Evolutionary conservation across 2,888 invertebrate genomes (phyloP).

Genomic region (Tenthredo livida): DNA sequence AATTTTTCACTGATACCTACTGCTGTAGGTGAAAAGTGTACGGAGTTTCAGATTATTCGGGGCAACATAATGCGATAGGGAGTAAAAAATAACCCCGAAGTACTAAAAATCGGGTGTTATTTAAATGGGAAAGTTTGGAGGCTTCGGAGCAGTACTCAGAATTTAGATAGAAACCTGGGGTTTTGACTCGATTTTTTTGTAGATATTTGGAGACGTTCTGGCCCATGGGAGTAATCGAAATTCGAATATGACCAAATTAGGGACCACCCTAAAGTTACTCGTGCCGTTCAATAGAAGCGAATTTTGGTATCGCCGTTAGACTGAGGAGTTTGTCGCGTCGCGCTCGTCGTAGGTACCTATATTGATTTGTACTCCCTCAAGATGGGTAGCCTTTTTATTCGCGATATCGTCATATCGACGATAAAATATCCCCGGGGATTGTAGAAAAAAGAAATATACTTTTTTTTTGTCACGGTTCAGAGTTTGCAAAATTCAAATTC

Average conservation of each 20-base stretch:
- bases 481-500: neutral
- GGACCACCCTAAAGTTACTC: neutral
- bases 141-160: too few species aligned
- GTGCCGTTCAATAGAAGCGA: constrained; percentile 7
- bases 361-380: constrained; percentile 1
- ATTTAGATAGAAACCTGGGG: too few species aligned
- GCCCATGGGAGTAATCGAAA: too few species aligned
- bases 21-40: too few species aligned
- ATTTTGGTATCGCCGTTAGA: constrained; percentile 13
- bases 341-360: neutral
- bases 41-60: too few species aligned
- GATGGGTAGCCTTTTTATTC: constrained; percentile 20
- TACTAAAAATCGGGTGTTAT: too few species aligned
- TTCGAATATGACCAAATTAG: neutral
- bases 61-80: too few species aligned
- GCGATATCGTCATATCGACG: constrained; percentile 4
- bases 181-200: too few species aligned
- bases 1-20: too few species aligned
- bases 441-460: neutral
- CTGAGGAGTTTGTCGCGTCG: neutral
- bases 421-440: neutral
- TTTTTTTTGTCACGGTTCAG: neutral
- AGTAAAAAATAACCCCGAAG: too few species aligned
- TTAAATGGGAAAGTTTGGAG: too few species aligned
- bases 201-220: too few species aligned